Conservation (phyloP, 2,888 invertebrate species). For the Drosophila kanekoi region DNA sequence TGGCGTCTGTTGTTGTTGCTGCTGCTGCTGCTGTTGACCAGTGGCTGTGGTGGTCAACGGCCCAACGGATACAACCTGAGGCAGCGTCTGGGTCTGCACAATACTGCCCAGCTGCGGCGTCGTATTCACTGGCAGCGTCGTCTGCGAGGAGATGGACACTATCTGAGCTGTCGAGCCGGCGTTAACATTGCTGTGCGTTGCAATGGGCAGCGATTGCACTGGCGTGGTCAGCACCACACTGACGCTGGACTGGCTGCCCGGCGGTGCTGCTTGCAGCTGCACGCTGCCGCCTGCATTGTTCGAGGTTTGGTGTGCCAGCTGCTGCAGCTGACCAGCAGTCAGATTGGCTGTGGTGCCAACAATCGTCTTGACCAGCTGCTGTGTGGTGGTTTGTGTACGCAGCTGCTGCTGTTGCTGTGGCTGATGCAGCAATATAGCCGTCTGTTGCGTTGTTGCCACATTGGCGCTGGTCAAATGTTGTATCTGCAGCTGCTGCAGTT, state of each 20-base stretch:
- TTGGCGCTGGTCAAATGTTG: constrained; percentile 71
- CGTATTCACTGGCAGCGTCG: constrained; percentile 77
- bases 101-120: constrained; percentile 81
- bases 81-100: constrained; percentile 83
- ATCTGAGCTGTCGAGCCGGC: constrained; percentile 79
- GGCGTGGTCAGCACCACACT: constrained; percentile 85
- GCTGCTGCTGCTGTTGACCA: constrained; percentile 72
- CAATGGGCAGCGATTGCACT: constrained; percentile 82
- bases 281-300: constrained; percentile 54
- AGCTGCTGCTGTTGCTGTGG: constrained; percentile 58
- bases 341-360: constrained; percentile 79
- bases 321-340: constrained; percentile 86
- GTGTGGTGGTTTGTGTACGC: constrained; percentile 58
- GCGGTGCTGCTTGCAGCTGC: constrained; percentile 73
- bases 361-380: constrained; percentile 84
- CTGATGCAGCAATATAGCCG: constrained; percentile 80
- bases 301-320: constrained; percentile 83
- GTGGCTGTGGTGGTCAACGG: constrained; percentile 85
- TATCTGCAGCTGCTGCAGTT: constrained; percentile 80
- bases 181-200: constrained; percentile 57
- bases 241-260: constrained; percentile 80
- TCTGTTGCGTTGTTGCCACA: constrained; percentile 66
- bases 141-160: constrained; percentile 83
- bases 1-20: constrained; percentile 53
- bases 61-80: constrained; percentile 85